Evolutionary conservation across 1,140 invertebrate species (phyloP).

Genomic region (Scaptodrosophila lebanonensis): DNA sequence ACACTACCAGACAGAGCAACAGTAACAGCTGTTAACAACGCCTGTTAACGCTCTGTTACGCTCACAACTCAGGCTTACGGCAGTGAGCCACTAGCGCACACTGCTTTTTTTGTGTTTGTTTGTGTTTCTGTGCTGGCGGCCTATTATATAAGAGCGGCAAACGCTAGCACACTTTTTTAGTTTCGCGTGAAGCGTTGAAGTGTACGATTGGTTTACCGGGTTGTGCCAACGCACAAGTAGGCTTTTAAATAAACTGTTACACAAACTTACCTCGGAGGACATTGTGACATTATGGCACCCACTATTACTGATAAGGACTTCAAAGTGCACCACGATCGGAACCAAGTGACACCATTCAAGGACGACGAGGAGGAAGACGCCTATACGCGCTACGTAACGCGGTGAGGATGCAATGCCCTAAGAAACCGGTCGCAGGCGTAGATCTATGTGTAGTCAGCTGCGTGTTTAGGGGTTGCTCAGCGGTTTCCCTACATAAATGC

Average conservation of each 20-base stretch:
- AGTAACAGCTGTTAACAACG: slow-evolving; percentile 27
- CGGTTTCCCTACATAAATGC: no score
- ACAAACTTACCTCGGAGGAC: no score
- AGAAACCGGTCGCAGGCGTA: slow-evolving; percentile 35
- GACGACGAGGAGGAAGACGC: slow-evolving; percentile 48
- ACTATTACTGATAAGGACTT: slow-evolving; percentile 56
- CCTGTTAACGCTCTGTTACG: no score
- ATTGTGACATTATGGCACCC: slow-evolving; percentile 62
- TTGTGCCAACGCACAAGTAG: no score
- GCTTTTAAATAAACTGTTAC: no score
- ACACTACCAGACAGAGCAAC: not conserved
- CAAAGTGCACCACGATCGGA: slow-evolving; percentile 42
- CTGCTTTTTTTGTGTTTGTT: not conserved
- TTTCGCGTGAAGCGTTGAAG: slow-evolving; percentile 37
- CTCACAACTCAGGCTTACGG: not conserved
- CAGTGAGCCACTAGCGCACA: not conserved
- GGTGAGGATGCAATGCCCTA: slow-evolving; percentile 43
- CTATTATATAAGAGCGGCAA: slow-evolving; percentile 43
- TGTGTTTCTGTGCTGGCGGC: slow-evolving; percentile 6
- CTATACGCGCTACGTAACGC: slow-evolving; percentile 45
- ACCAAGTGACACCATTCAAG: slow-evolving; percentile 37
- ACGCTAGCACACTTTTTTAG: slow-evolving; percentile 40
- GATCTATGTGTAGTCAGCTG: slow-evolving; percentile 30
- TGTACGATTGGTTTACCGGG: slow-evolving; percentile 35
- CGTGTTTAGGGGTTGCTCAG: slow-evolving; percentile 18